Evolutionary conservation across 1,140 invertebrate genomes (phyloP), one percentile per base, ranked within the genome.

Genomic region (Drosophila auraria): DNA sequence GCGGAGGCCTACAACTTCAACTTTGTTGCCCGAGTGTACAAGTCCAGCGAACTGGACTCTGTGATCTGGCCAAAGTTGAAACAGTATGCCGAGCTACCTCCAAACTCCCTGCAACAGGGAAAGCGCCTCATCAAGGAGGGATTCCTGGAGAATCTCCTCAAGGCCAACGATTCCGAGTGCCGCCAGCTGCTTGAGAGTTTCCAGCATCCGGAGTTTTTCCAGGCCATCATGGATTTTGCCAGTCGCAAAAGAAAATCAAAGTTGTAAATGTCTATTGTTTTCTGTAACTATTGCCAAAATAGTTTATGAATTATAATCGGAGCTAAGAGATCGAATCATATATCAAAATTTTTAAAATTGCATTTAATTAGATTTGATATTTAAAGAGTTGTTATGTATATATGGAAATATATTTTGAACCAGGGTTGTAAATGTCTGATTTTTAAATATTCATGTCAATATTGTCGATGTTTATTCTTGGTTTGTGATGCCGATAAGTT

Each of bases 1-100:
- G 63, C 94, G 54, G 97, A 98, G 94, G 98, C 97, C 5, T 93
- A 94, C 27, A 93, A 96, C 50, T 94, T 94, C 83, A 96, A 96
- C 53, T 95, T 99, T 40, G 91, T 87, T 0, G 89, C 91, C 0
- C 82, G 81, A 3, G 25, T 91, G 15, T 92, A 63, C 30, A 92
- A 92, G 47, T 0, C 40, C 5, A 58, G 15, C 25, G 82, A 91
- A 50, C 6, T 91, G 38, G 74, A 92, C 11, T 40, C 78, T 0
- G 58, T 87, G 1, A 23, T 91, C 2, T 92, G 91, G 91, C 91
- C 91, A 12, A 92, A 86, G 15, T 51, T 92, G 23, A 50, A 49
- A 6, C 59, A 89, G 17, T 89, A 76, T 23, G 62, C 91, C 12
- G 59, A 81, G 3, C 20, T 92, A 11, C 91, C 91, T 2, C 76